Percentiles rank a stretch among this genome's conserved stretches.
These are phyloP conservation scores for Anguilla marmorata DNA, from an alignment of 2,797 vertebrate species.

Conservation along the genomic window DNA sequence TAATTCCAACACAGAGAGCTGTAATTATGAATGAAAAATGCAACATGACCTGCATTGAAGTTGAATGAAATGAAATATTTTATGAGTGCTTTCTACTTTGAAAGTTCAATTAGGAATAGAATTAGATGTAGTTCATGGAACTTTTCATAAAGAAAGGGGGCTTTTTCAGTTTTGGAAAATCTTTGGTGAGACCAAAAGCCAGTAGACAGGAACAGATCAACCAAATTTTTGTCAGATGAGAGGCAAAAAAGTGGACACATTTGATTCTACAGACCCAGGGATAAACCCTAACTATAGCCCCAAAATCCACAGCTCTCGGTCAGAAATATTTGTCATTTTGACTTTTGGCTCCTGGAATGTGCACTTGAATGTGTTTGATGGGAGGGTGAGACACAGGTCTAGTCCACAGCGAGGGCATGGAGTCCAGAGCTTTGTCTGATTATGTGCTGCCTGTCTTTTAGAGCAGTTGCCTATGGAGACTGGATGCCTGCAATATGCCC, in stretches of 20 bases:
- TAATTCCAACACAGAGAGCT: constrained; percentile 17
- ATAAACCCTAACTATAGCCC: constrained; percentile 50
- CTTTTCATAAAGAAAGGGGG: constrained; percentile 36
- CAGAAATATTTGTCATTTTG: constrained; percentile 47
- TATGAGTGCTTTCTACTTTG: constrained; percentile 42
- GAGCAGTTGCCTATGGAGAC: constrained; percentile 70
- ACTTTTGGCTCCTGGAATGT: constrained; percentile 37
- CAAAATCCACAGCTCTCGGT: constrained; percentile 43
- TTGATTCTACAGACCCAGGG: constrained; percentile 49
- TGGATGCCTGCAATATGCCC: constrained; percentile 68
- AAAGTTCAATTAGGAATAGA: constrained; percentile 50
- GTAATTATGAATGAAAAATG: constrained; percentile 27
- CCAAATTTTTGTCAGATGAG: constrained; percentile 30
- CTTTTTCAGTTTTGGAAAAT: constrained; percentile 35
- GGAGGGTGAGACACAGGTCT: constrained; percentile 39
- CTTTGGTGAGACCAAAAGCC: constrained; percentile 50
- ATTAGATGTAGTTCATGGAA: constrained; percentile 36
- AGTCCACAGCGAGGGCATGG: constrained; percentile 45
- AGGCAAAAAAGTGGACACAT: constrained; percentile 49
- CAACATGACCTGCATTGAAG: constrained; percentile 45
- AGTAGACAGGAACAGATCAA: constrained; percentile 52
- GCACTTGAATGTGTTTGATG: constrained; percentile 45
- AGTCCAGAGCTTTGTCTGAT: constrained; percentile 35
- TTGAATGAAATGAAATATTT: constrained; percentile 37
- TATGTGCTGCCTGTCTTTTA: constrained; percentile 51